phyloP scores from a whole-genome alignment of 37 sponge, comb jelly and placozoan species.

The Eunapius fragilis region DNA sequence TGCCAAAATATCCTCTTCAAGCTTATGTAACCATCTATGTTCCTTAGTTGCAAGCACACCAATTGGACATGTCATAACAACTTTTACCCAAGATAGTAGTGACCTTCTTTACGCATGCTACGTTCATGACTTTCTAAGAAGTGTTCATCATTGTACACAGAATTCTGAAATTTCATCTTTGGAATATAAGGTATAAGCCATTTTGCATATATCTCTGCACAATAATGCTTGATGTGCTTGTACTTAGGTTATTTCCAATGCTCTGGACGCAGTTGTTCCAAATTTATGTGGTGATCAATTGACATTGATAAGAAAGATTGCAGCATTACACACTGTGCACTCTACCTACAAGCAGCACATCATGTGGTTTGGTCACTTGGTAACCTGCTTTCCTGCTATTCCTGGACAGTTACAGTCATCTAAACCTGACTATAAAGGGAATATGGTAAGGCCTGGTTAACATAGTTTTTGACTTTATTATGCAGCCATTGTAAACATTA shows the following conservation, averaged over 20 bases:
- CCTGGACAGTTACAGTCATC: not conserved
- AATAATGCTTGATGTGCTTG: not conserved
- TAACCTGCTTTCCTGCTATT: slow-evolving; percentile 15
- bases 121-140: not conserved
- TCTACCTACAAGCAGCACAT: slow-evolving; percentile 10
- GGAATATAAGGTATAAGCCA: not conserved
- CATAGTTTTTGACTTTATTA: too few relatives aligned
- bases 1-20: not conserved
- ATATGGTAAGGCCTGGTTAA: not conserved
- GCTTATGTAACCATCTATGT: not conserved
- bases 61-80: not conserved
- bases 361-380: slow-evolving; percentile 24
- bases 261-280: not conserved
- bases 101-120: not conserved
- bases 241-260: not conserved
- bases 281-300: not conserved
- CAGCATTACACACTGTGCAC: slow-evolving; percentile 33
- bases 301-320: not conserved
- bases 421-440: not conserved
- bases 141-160: not conserved
- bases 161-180: not conserved
- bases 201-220: not conserved
- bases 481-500: too few relatives aligned
- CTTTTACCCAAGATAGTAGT: not conserved
- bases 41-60: not conserved